Evolutionary conservation across 2,888 invertebrate species (phyloP), one percentile per base, ranked within the genome.

Genomic region (Scelioninae gen. 2): DNA sequence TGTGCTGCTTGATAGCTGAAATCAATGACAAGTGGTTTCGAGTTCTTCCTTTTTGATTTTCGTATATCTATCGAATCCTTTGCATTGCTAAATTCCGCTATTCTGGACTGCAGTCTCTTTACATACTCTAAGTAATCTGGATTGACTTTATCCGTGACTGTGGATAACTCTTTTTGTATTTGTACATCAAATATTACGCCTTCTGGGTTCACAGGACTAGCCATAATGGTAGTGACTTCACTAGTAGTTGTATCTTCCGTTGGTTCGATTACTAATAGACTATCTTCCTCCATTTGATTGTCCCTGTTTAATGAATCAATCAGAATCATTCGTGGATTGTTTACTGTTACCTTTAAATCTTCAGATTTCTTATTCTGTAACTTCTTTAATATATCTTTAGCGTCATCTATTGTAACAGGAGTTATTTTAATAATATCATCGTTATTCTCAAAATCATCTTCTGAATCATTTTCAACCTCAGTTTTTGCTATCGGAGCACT

Each of bases 1-100:
- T 89, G 88, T 22, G 88, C 87, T 4, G 88, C 87, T 7, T 86
- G 85, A n/a, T n/a, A n/a, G n/a, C n/a, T n/a, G n/a, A n/a, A n/a
- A n/a, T n/a, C n/a, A n/a, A n/a, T n/a, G 22, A 87, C 80, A 58
- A 87, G 76, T 80, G 85, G 80, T 83, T 88, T 83, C 69, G 87
- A 79, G 73, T 87, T 88, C 76, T 87, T 88, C 77, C 89, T 87
- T 58, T 88, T 87, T 0, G 89, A 88, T 80, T 91, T 91, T 69
- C 90, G 87, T 0, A 90, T 86, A 80, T 92, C 92, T 63, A 92
- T 90, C 0, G 92, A 92, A 83, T 92, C 92, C 73, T 90, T 88
- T 0, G 89, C 91, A 78, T 91, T 92, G 72, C 91, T 90, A 77
- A 93, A 93, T 78, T 92, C 92, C 1, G 91, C 89, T 58, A 91